Evolutionary conservation across 1,140 invertebrate species (phyloP).

Genomic region (Caerostris extrusa): DNA sequence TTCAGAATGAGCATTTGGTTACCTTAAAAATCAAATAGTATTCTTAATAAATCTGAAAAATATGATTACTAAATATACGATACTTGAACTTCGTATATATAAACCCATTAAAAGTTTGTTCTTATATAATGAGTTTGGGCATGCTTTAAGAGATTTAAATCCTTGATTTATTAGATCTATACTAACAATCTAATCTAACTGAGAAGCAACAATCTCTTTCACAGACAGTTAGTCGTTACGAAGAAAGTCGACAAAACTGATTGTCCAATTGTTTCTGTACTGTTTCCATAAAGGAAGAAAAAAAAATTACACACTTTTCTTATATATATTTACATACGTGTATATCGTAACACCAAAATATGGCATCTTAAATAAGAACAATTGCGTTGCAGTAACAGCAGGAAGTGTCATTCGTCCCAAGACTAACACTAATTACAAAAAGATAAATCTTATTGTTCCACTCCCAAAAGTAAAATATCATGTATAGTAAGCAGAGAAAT

Average conservation of each 20-base stretch:
- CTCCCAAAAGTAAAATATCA: neutral
- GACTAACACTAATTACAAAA: neutral
- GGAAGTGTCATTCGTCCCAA: neutral
- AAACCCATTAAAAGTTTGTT: no score
- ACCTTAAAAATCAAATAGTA: no score
- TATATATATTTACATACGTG: neutral
- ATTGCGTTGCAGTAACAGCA: neutral
- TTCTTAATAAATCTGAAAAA: no score
- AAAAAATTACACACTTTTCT: neutral
- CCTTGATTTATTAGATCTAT: no score
- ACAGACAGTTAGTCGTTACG: neutral
- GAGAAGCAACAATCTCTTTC: neutral
- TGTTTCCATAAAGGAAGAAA: no score
- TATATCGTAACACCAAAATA: neutral
- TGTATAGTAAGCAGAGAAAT: neutral
- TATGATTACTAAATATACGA: no score
- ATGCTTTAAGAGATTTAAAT: no score
- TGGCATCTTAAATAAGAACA: neutral
- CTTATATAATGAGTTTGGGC: no score
- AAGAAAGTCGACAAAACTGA: neutral
- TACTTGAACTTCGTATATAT: no score
- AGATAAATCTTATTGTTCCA: conserved; percentile 3
- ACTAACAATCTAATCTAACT: no score
- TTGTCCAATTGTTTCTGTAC: no score
- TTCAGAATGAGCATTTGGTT: no score